These are phyloP conservation scores for Ardeotis arabs DNA, from an alignment of 2,113 vertebrate species.

Conservation along the genomic window DNA sequence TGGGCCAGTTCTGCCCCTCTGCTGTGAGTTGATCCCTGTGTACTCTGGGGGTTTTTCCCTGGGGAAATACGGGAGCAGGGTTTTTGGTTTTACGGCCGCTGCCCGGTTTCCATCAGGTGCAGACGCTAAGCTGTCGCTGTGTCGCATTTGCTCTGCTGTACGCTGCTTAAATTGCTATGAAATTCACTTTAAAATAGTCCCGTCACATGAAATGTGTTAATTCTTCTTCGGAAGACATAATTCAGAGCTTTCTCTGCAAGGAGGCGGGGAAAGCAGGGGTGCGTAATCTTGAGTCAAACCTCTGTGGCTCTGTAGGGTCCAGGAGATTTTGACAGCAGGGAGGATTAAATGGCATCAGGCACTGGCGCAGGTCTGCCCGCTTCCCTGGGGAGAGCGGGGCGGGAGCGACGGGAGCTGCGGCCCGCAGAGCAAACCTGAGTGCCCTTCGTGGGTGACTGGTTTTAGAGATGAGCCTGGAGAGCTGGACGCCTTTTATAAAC, in stretches of 20 bases:
- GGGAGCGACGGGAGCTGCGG: not conserved
- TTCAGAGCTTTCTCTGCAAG: not conserved
- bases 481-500: not conserved
- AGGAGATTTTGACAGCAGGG: not conserved
- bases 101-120: not conserved
- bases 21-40: not conserved
- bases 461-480: not conserved
- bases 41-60: not conserved
- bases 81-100: accelerated
- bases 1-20: not conserved
- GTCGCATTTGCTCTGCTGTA: not conserved
- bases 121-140: not conserved
- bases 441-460: not conserved
- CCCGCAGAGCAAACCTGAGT: too few species aligned
- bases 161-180: not conserved
- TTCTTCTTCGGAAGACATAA: not conserved
- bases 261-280: not conserved
- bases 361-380: accelerated
- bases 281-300: not conserved
- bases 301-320: not conserved
- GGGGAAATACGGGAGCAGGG: accelerated
- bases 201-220: not conserved
- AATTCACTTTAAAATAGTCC: not conserved
- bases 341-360: not conserved
- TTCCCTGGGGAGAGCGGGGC: accelerated